Evolutionary conservation across 1,140 invertebrate genomes (phyloP).

Genomic region (Aphidius ervi): DNA sequence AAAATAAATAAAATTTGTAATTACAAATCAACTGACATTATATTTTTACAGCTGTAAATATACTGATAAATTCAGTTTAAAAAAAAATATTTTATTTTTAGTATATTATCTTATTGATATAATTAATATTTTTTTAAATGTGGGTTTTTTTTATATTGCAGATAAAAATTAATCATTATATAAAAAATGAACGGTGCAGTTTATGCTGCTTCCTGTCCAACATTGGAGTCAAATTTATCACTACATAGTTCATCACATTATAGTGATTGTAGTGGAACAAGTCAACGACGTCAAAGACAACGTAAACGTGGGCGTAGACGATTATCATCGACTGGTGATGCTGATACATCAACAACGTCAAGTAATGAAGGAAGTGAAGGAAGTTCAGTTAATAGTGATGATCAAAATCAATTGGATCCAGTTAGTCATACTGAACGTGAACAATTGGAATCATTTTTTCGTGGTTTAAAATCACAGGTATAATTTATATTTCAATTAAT

Average conservation of each 20-base stretch:
- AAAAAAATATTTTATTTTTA: too few species aligned
- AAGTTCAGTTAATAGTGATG: slow-evolving; percentile 48
- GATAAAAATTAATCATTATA: too few species aligned
- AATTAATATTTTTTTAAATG: too few species aligned
- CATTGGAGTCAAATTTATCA: slow-evolving; percentile 41
- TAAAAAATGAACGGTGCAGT: slow-evolving; percentile 37
- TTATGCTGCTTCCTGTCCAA: slow-evolving; percentile 41
- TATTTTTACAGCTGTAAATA: too few species aligned
- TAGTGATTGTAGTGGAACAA: slow-evolving; percentile 43
- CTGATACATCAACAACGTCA: slow-evolving; percentile 53
- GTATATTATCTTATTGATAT: too few species aligned
- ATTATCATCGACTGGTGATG: slow-evolving; percentile 51
- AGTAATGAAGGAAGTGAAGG: slow-evolving; percentile 47
- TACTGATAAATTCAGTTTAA: too few species aligned
- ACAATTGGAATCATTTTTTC: slow-evolving; percentile 76
- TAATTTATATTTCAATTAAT: not conserved
- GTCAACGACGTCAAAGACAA: slow-evolving; percentile 27
- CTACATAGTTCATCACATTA: slow-evolving; percentile 42
- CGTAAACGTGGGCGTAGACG: slow-evolving; percentile 32
- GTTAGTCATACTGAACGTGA: slow-evolving; percentile 68
- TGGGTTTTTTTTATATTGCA: too few species aligned
- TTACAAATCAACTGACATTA: too few species aligned
- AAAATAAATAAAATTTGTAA: too few species aligned
- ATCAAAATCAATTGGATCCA: slow-evolving; percentile 40
- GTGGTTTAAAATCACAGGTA: slow-evolving; percentile 71